Evolutionary conservation across 2,797 vertebrate genomes (phyloP).

Genomic region (Taenioides sp.): DNA sequence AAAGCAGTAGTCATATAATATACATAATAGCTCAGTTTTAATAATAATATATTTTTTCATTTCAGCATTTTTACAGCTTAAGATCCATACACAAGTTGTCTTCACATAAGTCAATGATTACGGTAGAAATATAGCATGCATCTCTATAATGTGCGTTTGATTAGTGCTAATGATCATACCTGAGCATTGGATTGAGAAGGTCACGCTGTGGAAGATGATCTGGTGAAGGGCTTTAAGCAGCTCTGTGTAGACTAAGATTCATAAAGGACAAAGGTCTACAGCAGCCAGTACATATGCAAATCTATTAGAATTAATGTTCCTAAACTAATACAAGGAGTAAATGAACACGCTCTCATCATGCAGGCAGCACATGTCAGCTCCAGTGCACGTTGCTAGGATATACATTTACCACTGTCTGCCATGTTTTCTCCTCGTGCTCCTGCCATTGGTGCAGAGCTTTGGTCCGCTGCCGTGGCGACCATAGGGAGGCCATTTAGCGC

Average conservation of each 20-base stretch:
- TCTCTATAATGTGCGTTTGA: slow-evolving; percentile 6
- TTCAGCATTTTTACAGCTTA: not conserved
- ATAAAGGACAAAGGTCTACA: slow-evolving; percentile 55
- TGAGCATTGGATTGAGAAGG: slow-evolving; percentile 6
- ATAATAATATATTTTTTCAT: not conserved
- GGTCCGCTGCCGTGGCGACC: slow-evolving; percentile 28
- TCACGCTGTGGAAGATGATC: slow-evolving; percentile 18
- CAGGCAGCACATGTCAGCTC: slow-evolving; percentile 31
- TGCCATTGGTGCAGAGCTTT: slow-evolving; percentile 26
- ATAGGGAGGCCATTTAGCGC: slow-evolving; percentile 6
- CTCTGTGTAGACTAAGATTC: slow-evolving; percentile 45
- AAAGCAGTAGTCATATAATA: no score
- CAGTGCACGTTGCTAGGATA: slow-evolving; percentile 51
- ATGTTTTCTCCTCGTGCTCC: slow-evolving; percentile 23
- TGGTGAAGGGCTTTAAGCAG: slow-evolving; percentile 48
- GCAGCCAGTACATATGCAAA: slow-evolving; percentile 54
- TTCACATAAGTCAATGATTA: not conserved
- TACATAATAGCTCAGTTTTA: no score
- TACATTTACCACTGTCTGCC: slow-evolving; percentile 29
- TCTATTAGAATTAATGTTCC: slow-evolving; percentile 68
- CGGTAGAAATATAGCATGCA: not conserved
- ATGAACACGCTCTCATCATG: slow-evolving; percentile 44
- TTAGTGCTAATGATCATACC: not conserved
- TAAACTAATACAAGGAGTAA: slow-evolving; percentile 58
- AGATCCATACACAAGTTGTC: no score